Base-by-base conservation (phyloP, 1,140 invertebrate genomes). In the Danaus melanippus region DNA sequence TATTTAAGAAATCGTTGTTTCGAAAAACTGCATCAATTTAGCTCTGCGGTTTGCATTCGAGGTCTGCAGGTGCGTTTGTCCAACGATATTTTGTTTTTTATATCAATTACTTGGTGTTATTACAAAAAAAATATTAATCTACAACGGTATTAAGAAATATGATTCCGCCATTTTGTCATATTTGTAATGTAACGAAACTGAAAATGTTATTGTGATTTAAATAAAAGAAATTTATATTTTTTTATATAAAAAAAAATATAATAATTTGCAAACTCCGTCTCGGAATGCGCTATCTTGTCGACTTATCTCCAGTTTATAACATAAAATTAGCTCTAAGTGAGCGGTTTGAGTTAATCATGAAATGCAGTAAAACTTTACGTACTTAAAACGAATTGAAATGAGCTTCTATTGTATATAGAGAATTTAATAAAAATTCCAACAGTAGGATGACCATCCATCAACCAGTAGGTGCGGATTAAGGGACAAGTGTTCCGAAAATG, bases 401-500 rank as follows among this genome's bases (percentile, higher is more conserved):
- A 32, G 7, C 5, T 4, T 32, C 5, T 32, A 32, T 32, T 32
- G 21, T 32, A 32, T 32, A 32, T 32, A 32, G 21, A 32, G 21
- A 55, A 51, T 55, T 45, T 60, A 60, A 60, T 60, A 55, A 44
- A 55, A 40, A 59, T 51, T 55, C 48, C 58, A 15, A 39, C 32
- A 47, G 12, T 47, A 45, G 46, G 46, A 42, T 50, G 52, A 50
- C 52, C 43, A 72, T 75, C 72, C 69, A 75, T 75, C 72, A 73
- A 54, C 51, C 51, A 47, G 58, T 62, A 66, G 71, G 65, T 64
- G 53, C 46, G 69, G 70, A 79, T 77, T 76, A 77, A 74, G 51
- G 63, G 67, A 72, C 74, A 76, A 83, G 74, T 83, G 74, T 77
- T 66, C 76, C 79, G 77, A 76, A 80, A 80, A 83, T 83, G 79